Evolutionary conservation across 2,797 vertebrate genomes (phyloP), one percentile per base, ranked within the genome.

Genomic region (Anniella stebbinsi): DNA sequence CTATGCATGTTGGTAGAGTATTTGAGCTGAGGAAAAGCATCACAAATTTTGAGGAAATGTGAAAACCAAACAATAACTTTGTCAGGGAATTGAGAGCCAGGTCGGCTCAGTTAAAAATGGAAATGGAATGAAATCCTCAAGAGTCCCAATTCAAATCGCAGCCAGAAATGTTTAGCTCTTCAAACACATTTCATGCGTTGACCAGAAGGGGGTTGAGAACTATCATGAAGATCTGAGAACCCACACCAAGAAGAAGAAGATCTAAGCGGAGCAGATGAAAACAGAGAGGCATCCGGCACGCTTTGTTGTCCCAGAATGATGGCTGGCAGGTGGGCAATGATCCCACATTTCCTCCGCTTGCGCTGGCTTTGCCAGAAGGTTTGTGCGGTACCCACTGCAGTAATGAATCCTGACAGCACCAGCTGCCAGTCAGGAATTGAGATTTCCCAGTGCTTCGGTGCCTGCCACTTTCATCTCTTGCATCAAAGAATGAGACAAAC

Each of bases 311-410:
- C 88, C 48, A 60, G 88, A 85, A 73, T 33, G 18, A 94, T 86
- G 60, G 87, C 94, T 94, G 95, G 91, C 94, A 95, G 96, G 93
- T 96, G 95, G 90, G 81, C 93, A 69, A 87, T 88, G 93, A 80
- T 87, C n/a, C 86, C 1, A 54, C 12, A 6, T 80, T 33, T 86
- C 91, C 80, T 77, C 91, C 75, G 66, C 80, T 89, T 85, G 6
- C 21, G 67, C 54, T 0, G 51, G 86, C 91, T 92, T 90, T 94
- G 92, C 92, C 93, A 96, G 95, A 94, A 95, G 93, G 94, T 78
- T 92, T 91, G 57, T 36, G n/a, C 91, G 10, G 6, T 45, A 15
- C 78, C n/a, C 51, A 67, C 69, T 63, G 92, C 72, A 28, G 90
- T 92, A 93, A 95, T 10, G 63, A 90, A 89, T 95, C 89, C 73